Percentiles rank a stretch among this genome's conserved stretches.
Conservation (phyloP, 2,797 vertebrate species). For the Mastacembelus armatus region DNA sequence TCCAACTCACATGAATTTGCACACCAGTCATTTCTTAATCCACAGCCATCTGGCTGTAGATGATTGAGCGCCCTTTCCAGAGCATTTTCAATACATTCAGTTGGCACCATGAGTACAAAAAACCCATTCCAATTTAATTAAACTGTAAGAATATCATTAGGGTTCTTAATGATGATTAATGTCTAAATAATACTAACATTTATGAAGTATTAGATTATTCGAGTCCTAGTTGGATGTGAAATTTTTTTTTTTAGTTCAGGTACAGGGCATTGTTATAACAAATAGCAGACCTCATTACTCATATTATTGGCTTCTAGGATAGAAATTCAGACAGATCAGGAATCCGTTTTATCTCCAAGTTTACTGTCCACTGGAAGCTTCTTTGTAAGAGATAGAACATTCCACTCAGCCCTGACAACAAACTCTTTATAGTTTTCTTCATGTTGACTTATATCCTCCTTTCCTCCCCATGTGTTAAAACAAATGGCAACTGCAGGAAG, state of each 20-base stretch:
- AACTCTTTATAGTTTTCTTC: slow-evolving; percentile 73
- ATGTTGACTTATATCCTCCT: slow-evolving; percentile 81
- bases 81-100: slow-evolving; percentile 69
- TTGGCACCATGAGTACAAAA: slow-evolving; percentile 66
- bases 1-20: slow-evolving; percentile 52
- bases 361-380: slow-evolving; percentile 58
- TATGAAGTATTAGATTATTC: slow-evolving; percentile 77
- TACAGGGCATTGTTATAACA: slow-evolving; percentile 61
- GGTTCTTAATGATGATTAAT: slow-evolving; percentile 83
- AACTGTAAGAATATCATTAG: slow-evolving; percentile 82
- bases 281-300: slow-evolving; percentile 69
- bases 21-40: slow-evolving; percentile 68
- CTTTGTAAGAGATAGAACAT: slow-evolving; percentile 62
- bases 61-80: slow-evolving; percentile 76
- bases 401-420: slow-evolving; percentile 70
- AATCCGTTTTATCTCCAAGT: slow-evolving; percentile 74
- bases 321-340: slow-evolving; percentile 65
- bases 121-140: slow-evolving; percentile 78
- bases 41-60: slow-evolving; percentile 77
- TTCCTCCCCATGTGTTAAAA: slow-evolving; percentile 75
- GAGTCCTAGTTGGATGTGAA: slow-evolving; percentile 70
- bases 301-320: slow-evolving; percentile 66
- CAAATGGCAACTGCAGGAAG: slow-evolving; percentile 82
- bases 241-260: slow-evolving; percentile 73
- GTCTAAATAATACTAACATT: slow-evolving; percentile 82